phyloP scores from a whole-genome alignment of 2,113 vertebrate genomes.

The Brachypteracias leptosomus region DNA sequence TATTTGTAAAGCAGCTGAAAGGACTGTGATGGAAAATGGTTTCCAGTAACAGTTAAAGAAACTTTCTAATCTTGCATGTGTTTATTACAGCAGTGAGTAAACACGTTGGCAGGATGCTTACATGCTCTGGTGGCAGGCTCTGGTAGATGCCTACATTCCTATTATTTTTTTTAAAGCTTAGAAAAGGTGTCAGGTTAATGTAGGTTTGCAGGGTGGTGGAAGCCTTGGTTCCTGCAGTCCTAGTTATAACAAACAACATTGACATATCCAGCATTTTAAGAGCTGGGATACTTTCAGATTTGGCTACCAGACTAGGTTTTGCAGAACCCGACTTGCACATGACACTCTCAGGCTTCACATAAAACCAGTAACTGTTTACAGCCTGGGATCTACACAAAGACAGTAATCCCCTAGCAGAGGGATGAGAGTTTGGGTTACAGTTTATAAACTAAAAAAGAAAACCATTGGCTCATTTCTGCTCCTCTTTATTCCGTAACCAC shows the following conservation, averaged over 20 bases:
- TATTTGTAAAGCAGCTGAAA: neutral
- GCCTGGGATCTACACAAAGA: neutral
- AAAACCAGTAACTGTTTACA: neutral
- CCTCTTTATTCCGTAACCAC: neutral
- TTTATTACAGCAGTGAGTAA: conserved; percentile 1
- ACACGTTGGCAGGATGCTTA: neutral
- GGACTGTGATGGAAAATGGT: neutral
- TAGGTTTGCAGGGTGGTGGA: neutral
- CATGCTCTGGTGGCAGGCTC: neutral
- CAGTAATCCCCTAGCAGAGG: neutral
- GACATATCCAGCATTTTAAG: neutral
- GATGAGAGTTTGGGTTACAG: neutral
- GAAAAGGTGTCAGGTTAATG: neutral
- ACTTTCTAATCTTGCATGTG: neutral
- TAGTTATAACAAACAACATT: neutral
- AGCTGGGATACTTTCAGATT: neutral
- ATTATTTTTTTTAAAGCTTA: neutral
- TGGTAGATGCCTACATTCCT: neutral
- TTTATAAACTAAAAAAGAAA: neutral
- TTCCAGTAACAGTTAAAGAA: neutral
- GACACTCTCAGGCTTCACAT: neutral
- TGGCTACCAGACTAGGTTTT: neutral
- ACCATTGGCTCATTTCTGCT: neutral
- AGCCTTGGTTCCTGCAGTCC: neutral
- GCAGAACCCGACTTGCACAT: neutral